These are phyloP conservation scores for Thymelicus sylvestris DNA, from an alignment of 2,888 invertebrate genomes.

Conservation along the genomic window DNA sequence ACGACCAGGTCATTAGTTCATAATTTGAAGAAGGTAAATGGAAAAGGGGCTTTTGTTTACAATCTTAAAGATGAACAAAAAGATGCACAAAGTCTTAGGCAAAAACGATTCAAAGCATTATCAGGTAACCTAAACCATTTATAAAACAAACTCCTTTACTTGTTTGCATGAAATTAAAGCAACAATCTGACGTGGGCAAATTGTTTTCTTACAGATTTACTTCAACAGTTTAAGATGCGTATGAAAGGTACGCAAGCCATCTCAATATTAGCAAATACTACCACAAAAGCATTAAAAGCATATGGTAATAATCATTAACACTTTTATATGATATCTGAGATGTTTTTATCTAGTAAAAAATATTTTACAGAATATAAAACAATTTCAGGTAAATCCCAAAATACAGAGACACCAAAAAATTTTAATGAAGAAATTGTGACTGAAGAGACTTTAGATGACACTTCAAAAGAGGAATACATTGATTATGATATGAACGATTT, in stretches of 20 bases:
- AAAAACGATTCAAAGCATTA: conserved; percentile 26
- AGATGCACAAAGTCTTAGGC: not conserved
- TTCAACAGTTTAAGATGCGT: not conserved
- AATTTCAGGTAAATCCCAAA: not conserved
- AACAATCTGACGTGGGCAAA: not conserved
- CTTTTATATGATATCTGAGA: not conserved
- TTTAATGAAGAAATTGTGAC: not conserved
- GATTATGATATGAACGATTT: conserved; percentile 16
- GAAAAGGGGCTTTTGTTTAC: conserved; percentile 23
- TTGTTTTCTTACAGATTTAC: conserved; percentile 4
- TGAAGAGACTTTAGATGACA: not conserved
- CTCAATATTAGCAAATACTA: not conserved
- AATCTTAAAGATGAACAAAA: conserved; percentile 2
- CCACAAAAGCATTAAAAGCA: not conserved
- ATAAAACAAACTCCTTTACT: too few relatives aligned
- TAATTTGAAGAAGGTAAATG: not conserved
- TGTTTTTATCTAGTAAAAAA: too few relatives aligned
- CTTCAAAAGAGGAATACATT: not conserved
- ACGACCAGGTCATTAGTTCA: conserved; percentile 14
- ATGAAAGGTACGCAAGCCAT: not conserved
- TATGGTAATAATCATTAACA: not conserved
- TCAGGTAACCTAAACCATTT: conserved; percentile 9
- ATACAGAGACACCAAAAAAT: not conserved
- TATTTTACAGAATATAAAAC: not conserved
- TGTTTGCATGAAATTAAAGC: too few relatives aligned